Evolutionary conservation across 2,113 vertebrate species (phyloP).

Genomic region (Proteles cristata): DNA sequence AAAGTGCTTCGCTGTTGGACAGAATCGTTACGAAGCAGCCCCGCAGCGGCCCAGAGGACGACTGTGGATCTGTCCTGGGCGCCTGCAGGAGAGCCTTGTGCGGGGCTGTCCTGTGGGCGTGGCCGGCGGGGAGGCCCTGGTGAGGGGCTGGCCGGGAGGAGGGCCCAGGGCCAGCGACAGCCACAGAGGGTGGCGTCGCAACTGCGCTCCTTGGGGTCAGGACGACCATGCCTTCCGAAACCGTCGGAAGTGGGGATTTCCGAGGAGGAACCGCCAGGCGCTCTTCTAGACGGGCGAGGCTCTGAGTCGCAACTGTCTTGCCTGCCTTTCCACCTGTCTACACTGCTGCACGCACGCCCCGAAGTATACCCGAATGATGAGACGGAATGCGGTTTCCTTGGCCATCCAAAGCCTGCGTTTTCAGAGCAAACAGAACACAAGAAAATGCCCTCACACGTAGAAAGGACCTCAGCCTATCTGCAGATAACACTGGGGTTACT

Average conservation of each 20-base stretch:
- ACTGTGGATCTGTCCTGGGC: slow-evolving; percentile 46
- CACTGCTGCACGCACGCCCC: not conserved
- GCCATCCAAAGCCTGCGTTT: slow-evolving; percentile 60
- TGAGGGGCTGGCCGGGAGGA: slow-evolving; percentile 59
- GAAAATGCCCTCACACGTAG: slow-evolving; percentile 69
- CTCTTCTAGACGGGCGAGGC: not conserved
- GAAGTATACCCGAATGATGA: slow-evolving; percentile 24
- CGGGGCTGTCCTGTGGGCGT: not conserved
- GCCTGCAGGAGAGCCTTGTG: not conserved
- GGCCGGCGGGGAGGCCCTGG: not conserved
- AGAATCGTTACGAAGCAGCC: slow-evolving; percentile 52
- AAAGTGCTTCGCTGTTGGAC: slow-evolving; percentile 13
- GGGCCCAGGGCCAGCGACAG: not conserved
- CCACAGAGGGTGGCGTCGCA: not conserved
- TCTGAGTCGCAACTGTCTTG: not conserved
- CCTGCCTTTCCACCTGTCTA: not conserved
- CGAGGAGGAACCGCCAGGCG: slow-evolving; percentile 40
- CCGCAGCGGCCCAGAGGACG: slow-evolving; percentile 42
- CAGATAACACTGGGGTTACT: slow-evolving; percentile 59
- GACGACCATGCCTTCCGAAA: slow-evolving; percentile 11
- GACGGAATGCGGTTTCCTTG: not conserved
- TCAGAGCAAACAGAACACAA: slow-evolving; percentile 67
- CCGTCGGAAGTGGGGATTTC: slow-evolving; percentile 43
- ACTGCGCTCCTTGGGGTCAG: slow-evolving; percentile 53
- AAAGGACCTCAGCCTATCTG: slow-evolving; percentile 51